Evolutionary conservation across 2,888 invertebrate species (phyloP), one percentile per base, ranked within the genome.

Genomic region (Clitarchus hookeri): DNA sequence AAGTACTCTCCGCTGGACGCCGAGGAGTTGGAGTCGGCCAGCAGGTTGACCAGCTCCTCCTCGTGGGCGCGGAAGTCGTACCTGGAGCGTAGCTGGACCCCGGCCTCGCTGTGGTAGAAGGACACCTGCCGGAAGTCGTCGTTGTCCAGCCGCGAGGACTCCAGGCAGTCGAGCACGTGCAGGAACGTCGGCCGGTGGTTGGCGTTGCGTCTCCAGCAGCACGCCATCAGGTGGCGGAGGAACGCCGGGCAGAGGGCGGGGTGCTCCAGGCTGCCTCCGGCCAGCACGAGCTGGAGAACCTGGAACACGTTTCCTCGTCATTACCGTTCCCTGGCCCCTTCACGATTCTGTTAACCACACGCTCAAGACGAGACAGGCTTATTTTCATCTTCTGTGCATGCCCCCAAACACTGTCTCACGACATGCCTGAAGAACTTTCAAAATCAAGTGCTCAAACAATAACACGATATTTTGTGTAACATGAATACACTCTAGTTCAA

Each of bases 191-290:
- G 96, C 84, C 96, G 91, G 27, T 94, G 92, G 88, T 91, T 92
- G 0, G 95, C 94, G 84, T 93, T 92, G 92, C 94, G 94, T 86
- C 92, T 92, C 95, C 96, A 96, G 90, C 96, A 96, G 86, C 91
- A 92, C 82, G 91, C 90, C 95, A 96, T 96, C 82, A 96, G 91
- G 78, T 94, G 92, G 89, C 93, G 93, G 89, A 96, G 91, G 87
- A 93, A 91, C 87, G 94, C 94, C 0, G 96, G 95, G 91, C 95
- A 95, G 87, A 93, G 93, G 44, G 92, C 92, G 0, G 96, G 96
- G 86, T 93, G 91, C 80, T 93, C 93, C 90, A 96, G 92, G 13
- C 93, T 92, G 0, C 94, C 93, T 82, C 93, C 93, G 36, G 92
- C 92, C 25, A 93, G 91, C 0, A 95, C 94, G 88, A 93, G 93